phyloP scores from a whole-genome alignment of 2,888 invertebrate genomes.

The Yponomeuta sedellus region DNA sequence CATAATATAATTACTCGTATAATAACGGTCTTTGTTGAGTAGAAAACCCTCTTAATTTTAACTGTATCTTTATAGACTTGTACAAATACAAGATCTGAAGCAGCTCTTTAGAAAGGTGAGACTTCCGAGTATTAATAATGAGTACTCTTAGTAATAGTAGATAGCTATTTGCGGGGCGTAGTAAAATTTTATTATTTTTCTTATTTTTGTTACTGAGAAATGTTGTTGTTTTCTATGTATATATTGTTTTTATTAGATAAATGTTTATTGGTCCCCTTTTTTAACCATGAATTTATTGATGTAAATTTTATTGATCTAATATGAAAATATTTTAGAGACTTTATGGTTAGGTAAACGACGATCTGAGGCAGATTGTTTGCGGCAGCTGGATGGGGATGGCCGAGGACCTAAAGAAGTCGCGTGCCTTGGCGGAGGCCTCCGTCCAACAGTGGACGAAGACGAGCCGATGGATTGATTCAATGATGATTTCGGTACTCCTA shows the following conservation, averaged over 20 bases:
- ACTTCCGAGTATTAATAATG: background rate
- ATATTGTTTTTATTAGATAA: slow-evolving; percentile 10
- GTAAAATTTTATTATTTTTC: background rate
- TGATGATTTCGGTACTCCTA: background rate
- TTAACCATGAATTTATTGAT: background rate
- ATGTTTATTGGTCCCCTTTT: background rate
- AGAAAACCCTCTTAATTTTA: no score
- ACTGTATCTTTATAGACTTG: no score
- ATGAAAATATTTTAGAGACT: slow-evolving; percentile 3
- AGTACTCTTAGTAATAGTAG: background rate
- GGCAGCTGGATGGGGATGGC: no score
- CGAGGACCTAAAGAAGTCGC: no score
- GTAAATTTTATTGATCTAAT: background rate
- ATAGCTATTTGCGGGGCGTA: background rate
- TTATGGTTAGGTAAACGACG: no score
- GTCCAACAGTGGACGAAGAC: no score
- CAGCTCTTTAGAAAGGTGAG: background rate
- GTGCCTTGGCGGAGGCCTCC: no score
- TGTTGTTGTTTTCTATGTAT: slow-evolving; percentile 10
- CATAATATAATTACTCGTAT: no score
- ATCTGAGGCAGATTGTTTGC: no score
- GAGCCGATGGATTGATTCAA: background rate
- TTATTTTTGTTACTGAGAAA: slow-evolving; percentile 2
- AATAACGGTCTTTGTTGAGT: no score
- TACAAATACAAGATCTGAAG: background rate